A percentile compares a stretch with the other conserved stretches of the same genome.
Conservation (phyloP, 1,140 invertebrate species). For the Drosophila baimaii region DNA sequence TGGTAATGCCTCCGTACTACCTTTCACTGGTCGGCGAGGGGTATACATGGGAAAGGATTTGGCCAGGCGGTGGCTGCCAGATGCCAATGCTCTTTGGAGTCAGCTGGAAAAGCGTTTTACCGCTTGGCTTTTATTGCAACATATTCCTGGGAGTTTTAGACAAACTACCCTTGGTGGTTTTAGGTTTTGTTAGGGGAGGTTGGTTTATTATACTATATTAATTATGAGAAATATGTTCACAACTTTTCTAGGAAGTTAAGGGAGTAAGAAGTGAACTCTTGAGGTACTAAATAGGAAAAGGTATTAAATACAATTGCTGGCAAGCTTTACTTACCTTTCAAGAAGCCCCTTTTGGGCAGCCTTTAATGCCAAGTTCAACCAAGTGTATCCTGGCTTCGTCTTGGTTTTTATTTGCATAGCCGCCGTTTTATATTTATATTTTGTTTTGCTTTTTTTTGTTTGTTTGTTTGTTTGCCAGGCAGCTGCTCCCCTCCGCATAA, state of each 20-base stretch:
- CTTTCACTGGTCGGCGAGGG: slow-evolving; percentile 67
- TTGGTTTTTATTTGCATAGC: slow-evolving; percentile 14
- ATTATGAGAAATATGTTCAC: not conserved
- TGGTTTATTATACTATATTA: not conserved
- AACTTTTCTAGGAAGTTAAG: not conserved
- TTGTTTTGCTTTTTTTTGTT: slow-evolving; percentile 41
- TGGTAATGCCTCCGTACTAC: slow-evolving; percentile 34
- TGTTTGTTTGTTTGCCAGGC: slow-evolving; percentile 49
- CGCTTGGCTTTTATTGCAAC: not conserved
- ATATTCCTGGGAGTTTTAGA: too few species aligned
- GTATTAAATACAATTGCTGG: not conserved
- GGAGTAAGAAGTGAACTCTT: too few species aligned
- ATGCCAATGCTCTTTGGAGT: slow-evolving; percentile 49
- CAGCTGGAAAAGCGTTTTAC: slow-evolving; percentile 1
- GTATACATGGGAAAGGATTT: not conserved
- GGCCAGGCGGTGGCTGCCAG: slow-evolving; percentile 6
- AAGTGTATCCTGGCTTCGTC: slow-evolving; percentile 35
- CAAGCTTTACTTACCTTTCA: not conserved
- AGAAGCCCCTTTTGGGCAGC: not conserved
- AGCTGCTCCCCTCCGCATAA: not conserved
- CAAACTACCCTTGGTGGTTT: slow-evolving; percentile 15
- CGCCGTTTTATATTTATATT: slow-evolving; percentile 55
- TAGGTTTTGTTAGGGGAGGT: not conserved
- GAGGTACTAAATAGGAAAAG: too few species aligned
- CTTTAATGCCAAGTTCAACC: not conserved